Evolutionary conservation across 2,888 invertebrate genomes (phyloP), one percentile per base, ranked within the genome.

Genomic region (Lysandra bellargus): DNA sequence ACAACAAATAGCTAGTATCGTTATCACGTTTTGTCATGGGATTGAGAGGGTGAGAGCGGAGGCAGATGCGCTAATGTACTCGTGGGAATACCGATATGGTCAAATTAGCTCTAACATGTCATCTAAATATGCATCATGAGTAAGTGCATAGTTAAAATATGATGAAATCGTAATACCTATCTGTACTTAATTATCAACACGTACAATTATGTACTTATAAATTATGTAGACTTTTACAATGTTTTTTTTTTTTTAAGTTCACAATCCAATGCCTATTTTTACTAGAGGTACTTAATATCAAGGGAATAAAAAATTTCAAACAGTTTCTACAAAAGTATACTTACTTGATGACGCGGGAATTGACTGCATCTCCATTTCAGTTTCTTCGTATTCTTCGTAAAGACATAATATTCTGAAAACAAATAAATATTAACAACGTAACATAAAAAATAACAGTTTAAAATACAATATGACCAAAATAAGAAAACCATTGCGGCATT

Each of bases 31-130:
- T 84, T 82, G 78, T 79, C 30, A 81, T 81, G 81, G 79, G 79
- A 80, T 75, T 74, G 80, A 81, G 79, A 83, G 83, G 84, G 87
- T 87, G 89, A 84, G 87, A 88, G 85, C 83, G 83, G 81, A 82
- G 83, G 87, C 93, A 93, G 92, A 92, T 93, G 93, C 89, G 87
- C 83, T 23, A 79, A 81, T 84, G 84, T 86, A 85, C 85, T 84
- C 92, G 93, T 93, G 92, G 92, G 93, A 93, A 92, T 86, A 83
- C 72, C 81, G 82, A 82, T 40, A 77, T 74, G 81, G 83, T 79
- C 83, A 87, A 89, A 88, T 88, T 88, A 86, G 83, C 84, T 82
- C 53, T 82, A 83, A 83, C 90, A 88, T 87, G 89, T 87, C 88
- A 91, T 90, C 88, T 87, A 88, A 79, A 53, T 78, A 61, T 4